Base-by-base conservation (phyloP, 2,888 invertebrate species). In the Aricia artaxerxes region DNA sequence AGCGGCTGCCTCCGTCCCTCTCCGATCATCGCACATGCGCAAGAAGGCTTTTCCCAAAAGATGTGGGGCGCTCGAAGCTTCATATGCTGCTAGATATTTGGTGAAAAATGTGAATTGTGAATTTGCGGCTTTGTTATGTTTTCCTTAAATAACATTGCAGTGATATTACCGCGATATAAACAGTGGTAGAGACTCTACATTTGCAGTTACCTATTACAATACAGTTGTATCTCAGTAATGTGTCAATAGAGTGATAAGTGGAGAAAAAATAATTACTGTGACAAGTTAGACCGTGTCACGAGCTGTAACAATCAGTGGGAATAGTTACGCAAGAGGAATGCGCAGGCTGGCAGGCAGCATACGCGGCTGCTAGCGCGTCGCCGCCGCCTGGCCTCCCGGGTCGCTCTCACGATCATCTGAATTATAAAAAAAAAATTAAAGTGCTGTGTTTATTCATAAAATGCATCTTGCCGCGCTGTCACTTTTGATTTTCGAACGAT, bases 311-410 rank as follows among this genome's bases (percentile, higher is more conserved):
- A 87, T 88, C 87, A 86, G 84, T 83, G 88, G 89, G 88, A 89
- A 89, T 90, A 90, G 93, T 94, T 94, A 94, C 93, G 94, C 94
- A 94, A 94, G 93, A 91, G 90, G 90, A 89, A 89, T 88, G 85
- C 83, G 87, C 88, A 88, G 86, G 87, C 88, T 88, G 86, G 87
- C 88, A 88, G 86, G 87, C 88, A 88, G 86, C 84, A 81, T 92
- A 92, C 84, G 92, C 84, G 91, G 92, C 92, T 93, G 91, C 94
- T 86, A 87, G 81, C 85, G 86, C 85, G 91, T 91, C 90, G 90
- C 93, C 88, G 91, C 87, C 89, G 85, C 90, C 89, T 88, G 89
- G 82, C 87, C 85, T 86, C 92, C 91, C 91, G 90, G 91, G 88
- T 86, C 85, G 84, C 85, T 85, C 24, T 85, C 73, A 81, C 84